Conservation (phyloP, 2,113 vertebrate genomes). For the Cheirogaleus medius region DNA sequence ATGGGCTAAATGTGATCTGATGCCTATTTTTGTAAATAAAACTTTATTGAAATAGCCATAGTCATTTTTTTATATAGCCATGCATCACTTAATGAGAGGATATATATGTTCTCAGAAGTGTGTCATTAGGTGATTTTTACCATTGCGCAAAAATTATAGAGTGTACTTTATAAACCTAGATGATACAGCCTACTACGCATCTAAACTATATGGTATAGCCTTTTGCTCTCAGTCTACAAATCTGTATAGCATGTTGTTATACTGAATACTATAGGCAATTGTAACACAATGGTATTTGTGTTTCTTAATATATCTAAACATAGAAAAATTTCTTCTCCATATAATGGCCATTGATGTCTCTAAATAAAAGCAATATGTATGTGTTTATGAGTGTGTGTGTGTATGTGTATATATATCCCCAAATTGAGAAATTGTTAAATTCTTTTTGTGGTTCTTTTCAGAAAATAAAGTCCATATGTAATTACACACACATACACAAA, state of each 20-base stretch:
- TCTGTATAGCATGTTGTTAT: not conserved
- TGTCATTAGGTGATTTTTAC: not conserved
- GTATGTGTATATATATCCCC: too few species aligned
- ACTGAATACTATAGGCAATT: not conserved
- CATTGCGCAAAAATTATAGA: not conserved
- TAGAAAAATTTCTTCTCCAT: not conserved
- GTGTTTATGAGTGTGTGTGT: too few species aligned
- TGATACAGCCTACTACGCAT: not conserved
- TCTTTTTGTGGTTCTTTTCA: not conserved
- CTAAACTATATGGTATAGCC: not conserved
- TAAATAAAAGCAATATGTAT: not conserved
- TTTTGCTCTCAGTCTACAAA: not conserved
- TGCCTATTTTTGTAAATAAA: conserved; percentile 17
- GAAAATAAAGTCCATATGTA: not conserved
- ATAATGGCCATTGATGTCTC: not conserved
- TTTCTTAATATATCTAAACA: too few species aligned
- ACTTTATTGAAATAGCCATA: not conserved
- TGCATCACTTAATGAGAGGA: too few species aligned
- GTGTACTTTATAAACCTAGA: not conserved
- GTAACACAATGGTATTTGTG: too few species aligned
- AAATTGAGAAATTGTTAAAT: not conserved
- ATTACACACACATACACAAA: not conserved
- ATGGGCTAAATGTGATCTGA: not conserved
- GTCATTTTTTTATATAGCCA: too few species aligned
- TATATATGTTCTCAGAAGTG: too few species aligned